Base-by-base conservation (phyloP, 2,888 invertebrate genomes). In the Cecidostiba fungosa region DNA sequence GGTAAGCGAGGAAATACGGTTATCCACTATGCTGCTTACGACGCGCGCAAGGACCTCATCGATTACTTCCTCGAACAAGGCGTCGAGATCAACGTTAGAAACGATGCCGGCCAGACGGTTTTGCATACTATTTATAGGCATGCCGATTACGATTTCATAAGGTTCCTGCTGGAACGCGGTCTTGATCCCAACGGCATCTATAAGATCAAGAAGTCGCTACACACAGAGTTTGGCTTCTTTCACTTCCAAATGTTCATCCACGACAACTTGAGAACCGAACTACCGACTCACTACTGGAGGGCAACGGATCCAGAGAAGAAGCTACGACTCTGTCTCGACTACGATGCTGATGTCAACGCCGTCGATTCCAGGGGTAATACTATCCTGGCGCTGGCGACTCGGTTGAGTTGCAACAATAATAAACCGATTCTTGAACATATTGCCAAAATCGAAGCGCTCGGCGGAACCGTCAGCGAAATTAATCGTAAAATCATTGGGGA, bases 51-150 rank as follows among this genome's bases (percentile, higher is more conserved):
- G 2, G 76, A 76, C 8, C 2, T 76, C 2, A 16, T 76, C 8
- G 76, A 76, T 19, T 54, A 29, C 50, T 54, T 76, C 8, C 10
- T 76, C 6, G 10, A 47, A 3, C 0, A 16, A 3, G 76, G 76
- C 2, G 12, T 54, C 29, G n/a, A 5, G 26, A 10, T 5, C 12
- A n/a, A 76, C 54, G 10, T n/a, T n/a, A 8, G 4, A 16, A 76
- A 16, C 50, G 1, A 19, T 0, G 0, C 0, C 8, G 32, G 29
- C n/a, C 6, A 29, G 19, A 76, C 16, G 8, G 19, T 32, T 19
- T 8, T 0, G 10, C 5, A 0, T 8, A 54, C 50, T 0, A 10
- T 6, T 1, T 0, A 14, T n/a, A n/a, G n/a, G n/a, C n/a, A n/a
- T n/a, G 19, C 14, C 8, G 0, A 16, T 1, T 4, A 6, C 0